These are phyloP conservation scores for Volucella bombylans DNA, from an alignment of 2,888 invertebrate genomes.

Conservation along the genomic window DNA sequence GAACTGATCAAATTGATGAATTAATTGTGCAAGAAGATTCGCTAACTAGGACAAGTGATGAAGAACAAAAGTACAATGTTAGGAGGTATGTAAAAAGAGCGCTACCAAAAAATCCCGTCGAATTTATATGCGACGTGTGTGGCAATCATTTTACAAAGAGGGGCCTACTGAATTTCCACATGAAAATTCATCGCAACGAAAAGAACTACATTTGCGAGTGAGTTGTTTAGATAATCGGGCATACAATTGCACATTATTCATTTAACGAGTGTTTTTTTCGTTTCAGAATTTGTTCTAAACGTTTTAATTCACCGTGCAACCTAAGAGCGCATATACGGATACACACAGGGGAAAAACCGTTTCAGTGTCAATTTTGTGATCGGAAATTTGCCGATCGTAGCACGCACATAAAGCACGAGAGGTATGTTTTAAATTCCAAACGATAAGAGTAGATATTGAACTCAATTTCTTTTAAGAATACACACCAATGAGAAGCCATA, in stretches of 20 bases:
- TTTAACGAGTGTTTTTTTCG: not conserved
- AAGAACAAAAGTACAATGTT: conserved; percentile 43
- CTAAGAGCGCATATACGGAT: conserved; percentile 81
- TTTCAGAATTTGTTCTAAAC: conserved; percentile 79
- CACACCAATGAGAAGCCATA: conserved; percentile 81
- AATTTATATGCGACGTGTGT: conserved; percentile 75
- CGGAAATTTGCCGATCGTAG: conserved; percentile 80
- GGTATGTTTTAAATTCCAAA: conserved; percentile 70
- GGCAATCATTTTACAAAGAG: conserved; percentile 75
- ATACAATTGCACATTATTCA: not conserved
- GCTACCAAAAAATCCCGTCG: conserved; percentile 1
- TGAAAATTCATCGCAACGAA: conserved; percentile 76
- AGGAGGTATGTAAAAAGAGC: conserved; percentile 24
- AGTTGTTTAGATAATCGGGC: conserved; percentile 20
- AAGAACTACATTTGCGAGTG: conserved; percentile 81
- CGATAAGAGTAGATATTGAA: not conserved
- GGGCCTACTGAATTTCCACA: conserved; percentile 74
- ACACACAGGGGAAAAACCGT: conserved; percentile 81
- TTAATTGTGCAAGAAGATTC: conserved; percentile 30
- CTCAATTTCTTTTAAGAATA: conserved; percentile 74
- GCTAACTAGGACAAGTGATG: conserved; percentile 25
- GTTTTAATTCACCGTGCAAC: conserved; percentile 80
- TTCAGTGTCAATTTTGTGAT: conserved; percentile 78
- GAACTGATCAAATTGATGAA: conserved; percentile 32
- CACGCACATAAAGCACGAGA: conserved; percentile 80